Evolutionary conservation across 2,797 vertebrate genomes (phyloP).

Genomic region (Triplophysa bombifrons): DNA sequence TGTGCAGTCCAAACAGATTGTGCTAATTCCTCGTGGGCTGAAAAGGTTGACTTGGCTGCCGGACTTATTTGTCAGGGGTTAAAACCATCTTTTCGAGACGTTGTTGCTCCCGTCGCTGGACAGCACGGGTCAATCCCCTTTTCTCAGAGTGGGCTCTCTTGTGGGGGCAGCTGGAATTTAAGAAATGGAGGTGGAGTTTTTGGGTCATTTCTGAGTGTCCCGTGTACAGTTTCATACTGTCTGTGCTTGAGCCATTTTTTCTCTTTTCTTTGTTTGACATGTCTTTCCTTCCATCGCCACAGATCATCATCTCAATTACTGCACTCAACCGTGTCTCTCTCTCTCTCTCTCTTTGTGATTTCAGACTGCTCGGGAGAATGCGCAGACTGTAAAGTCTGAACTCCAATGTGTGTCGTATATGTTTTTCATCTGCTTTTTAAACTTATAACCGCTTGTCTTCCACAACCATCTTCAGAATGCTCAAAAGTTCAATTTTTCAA

Average conservation of each 20-base stretch:
- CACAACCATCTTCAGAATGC: conserved; percentile 26
- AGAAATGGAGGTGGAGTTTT: background rate
- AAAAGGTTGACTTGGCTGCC: conserved; percentile 34
- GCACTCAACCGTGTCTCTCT: conserved; percentile 9
- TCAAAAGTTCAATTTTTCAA: conserved; percentile 25
- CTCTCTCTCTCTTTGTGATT: conserved; percentile 14
- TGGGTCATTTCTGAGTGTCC: conserved; percentile 45
- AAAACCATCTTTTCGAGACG: conserved; percentile 48
- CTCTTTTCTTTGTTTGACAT: background rate
- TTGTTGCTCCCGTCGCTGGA: conserved; percentile 24
- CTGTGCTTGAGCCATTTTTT: conserved; percentile 6
- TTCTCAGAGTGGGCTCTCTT: background rate
- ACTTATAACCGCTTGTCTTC: conserved; percentile 26
- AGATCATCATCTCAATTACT: conserved; percentile 59
- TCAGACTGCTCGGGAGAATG: conserved; percentile 4
- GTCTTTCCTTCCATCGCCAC: conserved; percentile 46
- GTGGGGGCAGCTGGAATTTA: conserved; percentile 7
- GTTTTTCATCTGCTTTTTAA: conserved; percentile 39
- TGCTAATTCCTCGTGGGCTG: conserved; percentile 47
- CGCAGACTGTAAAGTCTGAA: conserved; percentile 35
- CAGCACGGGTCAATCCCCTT: conserved; percentile 39
- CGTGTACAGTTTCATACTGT: conserved; percentile 28
- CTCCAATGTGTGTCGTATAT: conserved; percentile 22
- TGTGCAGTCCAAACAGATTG: conserved; percentile 46
- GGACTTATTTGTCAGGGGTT: conserved; percentile 43